Percentiles rank a stretch among this genome's conserved stretches.
Conservation (phyloP, 2,888 invertebrate species). For the Chrysolina americana region DNA sequence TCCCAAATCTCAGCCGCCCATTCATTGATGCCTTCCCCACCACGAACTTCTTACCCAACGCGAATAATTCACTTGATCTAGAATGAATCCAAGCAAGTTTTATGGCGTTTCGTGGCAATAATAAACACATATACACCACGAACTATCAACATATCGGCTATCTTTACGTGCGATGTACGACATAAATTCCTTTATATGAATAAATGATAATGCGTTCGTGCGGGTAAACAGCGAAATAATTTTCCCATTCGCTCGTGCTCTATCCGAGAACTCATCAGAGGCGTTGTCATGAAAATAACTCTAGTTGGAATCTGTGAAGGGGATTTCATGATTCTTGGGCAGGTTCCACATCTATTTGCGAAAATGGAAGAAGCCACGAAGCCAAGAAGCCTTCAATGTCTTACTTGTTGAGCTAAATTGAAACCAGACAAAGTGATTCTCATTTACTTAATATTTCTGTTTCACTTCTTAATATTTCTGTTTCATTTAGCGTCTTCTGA, state of each 20-base stretch:
- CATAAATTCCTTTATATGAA: conserved; percentile 54
- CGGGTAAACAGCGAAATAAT: conserved; percentile 52
- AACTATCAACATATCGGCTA: conserved; percentile 42
- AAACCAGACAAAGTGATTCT: no score
- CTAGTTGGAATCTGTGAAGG: background rate
- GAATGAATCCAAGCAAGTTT: conserved; percentile 19
- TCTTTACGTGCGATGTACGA: conserved; percentile 46
- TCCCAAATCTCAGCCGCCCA: no score
- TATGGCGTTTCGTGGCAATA: conserved; percentile 15
- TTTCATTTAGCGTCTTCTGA: no score
- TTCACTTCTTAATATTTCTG: no score
- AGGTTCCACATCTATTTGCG: no score
- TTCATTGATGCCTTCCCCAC: background rate
- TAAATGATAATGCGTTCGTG: conserved; percentile 54
- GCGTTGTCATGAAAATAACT: background rate
- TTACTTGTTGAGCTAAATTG: no score
- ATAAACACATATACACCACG: conserved; percentile 30
- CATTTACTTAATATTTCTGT: no score
- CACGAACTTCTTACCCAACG: background rate
- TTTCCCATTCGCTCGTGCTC: conserved; percentile 43
- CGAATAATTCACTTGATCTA: conserved; percentile 19
- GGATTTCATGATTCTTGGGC: no score
- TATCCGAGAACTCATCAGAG: conserved; percentile 8
- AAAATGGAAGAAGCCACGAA: no score
- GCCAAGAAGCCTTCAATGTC: no score